Percentiles rank a stretch among this genome's conserved stretches.
phyloP scores from a whole-genome alignment of 2,797 vertebrate species.

The Rhynchotus rufescens region DNA sequence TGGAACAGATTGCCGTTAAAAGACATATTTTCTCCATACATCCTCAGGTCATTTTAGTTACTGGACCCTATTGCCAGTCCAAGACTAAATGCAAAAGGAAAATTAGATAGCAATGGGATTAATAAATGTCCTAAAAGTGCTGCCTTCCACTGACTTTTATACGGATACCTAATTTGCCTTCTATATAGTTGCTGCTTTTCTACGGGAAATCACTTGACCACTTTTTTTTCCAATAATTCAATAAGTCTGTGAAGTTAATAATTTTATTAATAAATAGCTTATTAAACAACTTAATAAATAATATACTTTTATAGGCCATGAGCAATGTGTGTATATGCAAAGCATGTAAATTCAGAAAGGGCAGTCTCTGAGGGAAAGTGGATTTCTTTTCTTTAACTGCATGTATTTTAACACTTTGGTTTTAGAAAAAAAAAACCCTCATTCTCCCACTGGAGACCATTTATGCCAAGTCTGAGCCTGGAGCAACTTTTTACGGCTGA shows the following conservation, averaged over 20 bases:
- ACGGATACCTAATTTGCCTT: neutral
- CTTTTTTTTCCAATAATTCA: neutral
- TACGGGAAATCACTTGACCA: neutral
- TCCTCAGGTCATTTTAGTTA: neutral
- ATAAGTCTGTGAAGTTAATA: neutral
- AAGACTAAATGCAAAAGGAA: neutral
- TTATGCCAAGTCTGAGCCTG: slow-evolving; percentile 62
- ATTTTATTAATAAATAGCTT: neutral
- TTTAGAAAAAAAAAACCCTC: neutral
- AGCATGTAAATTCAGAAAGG: neutral
- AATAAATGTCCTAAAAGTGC: neutral
- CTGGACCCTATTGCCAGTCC: neutral
- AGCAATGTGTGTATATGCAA: neutral
- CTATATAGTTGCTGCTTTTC: neutral
- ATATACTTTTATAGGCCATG: neutral
- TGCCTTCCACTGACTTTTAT: neutral
- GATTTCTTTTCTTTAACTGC: slow-evolving; percentile 42
- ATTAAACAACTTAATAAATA: neutral
- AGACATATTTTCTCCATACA: neutral
- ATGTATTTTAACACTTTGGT: slow-evolving; percentile 40
- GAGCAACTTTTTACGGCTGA: slow-evolving; percentile 60
- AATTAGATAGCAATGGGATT: neutral
- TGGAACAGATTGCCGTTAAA: slow-evolving; percentile 6
- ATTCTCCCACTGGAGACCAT: slow-evolving; percentile 44
- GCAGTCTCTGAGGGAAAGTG: neutral